Conservation (phyloP, 2,888 invertebrate species). For the Tetropium fuscum region DNA sequence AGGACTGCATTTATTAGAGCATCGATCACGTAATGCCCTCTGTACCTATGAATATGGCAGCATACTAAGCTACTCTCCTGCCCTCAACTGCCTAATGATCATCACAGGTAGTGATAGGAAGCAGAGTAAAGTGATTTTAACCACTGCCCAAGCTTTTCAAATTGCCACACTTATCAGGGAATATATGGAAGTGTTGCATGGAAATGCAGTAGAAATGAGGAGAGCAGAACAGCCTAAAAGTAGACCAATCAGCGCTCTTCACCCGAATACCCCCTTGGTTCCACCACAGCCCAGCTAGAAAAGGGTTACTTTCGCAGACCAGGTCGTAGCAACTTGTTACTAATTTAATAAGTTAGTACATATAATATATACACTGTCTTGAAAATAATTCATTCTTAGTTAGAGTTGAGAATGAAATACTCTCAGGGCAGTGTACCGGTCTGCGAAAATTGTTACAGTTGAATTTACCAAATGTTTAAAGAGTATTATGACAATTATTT, state of each 20-base stretch:
- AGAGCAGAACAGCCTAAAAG: slow-evolving; percentile 57
- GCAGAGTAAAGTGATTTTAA: slow-evolving; percentile 91
- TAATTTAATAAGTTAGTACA: slow-evolving; percentile 29
- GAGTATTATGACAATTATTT: slow-evolving; percentile 40
- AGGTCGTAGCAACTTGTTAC: slow-evolving; percentile 59
- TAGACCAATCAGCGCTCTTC: slow-evolving; percentile 67
- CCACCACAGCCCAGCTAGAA: slow-evolving; percentile 72
- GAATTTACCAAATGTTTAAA: slow-evolving; percentile 37
- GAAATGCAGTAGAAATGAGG: slow-evolving; percentile 55
- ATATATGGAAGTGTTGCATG: slow-evolving; percentile 76
- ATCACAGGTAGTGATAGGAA: slow-evolving; percentile 90
- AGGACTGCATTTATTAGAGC: slow-evolving; percentile 91
- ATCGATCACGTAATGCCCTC: slow-evolving; percentile 87
- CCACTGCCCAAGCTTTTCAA: slow-evolving; percentile 93
- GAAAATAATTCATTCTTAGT: not conserved
- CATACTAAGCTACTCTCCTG: slow-evolving; percentile 91
- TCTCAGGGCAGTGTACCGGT: slow-evolving; percentile 32
- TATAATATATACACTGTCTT: slow-evolving; percentile 8
- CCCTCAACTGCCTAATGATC: slow-evolving; percentile 92
- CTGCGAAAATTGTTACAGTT: slow-evolving; percentile 40
- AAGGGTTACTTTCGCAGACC: slow-evolving; percentile 66
- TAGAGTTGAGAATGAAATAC: not conserved
- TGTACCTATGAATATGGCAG: slow-evolving; percentile 93
- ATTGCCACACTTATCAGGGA: slow-evolving; percentile 93
- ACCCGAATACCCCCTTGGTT: slow-evolving; percentile 69